Conservation (phyloP, 2,797 vertebrate genomes). For the Manis pentadactyla region DNA sequence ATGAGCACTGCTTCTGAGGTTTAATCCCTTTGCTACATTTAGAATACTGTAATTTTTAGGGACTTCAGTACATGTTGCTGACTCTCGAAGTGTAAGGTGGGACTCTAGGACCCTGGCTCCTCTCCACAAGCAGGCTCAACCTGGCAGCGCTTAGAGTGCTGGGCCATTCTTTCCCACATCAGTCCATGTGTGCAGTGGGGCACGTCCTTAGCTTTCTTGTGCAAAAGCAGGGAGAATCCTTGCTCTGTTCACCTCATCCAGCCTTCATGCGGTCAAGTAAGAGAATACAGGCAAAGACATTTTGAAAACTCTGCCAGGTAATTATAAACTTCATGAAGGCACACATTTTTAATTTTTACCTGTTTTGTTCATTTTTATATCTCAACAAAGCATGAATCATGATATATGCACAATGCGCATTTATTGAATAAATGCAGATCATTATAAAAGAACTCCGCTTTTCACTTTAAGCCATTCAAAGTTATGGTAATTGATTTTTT, state of each 20-base stretch:
- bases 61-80: not conserved
- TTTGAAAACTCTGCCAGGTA: not conserved
- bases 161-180: not conserved
- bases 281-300: not conserved
- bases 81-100: not conserved
- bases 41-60: not conserved
- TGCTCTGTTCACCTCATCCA: not conserved
- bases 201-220: not conserved
- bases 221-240: not conserved
- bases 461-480: not conserved
- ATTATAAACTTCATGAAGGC: not conserved
- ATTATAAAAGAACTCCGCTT: not conserved
- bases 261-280: not conserved
- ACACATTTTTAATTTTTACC: not conserved
- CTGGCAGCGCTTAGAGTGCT: fast-evolving
- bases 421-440: not conserved
- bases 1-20: not conserved
- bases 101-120: not conserved
- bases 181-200: not conserved
- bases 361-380: not conserved
- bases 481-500: not conserved
- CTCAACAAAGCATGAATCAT: not conserved
- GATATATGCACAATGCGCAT: not conserved
- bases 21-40: not conserved
- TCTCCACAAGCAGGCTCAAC: fast-evolving